A percentile compares a stretch with the other conserved stretches of the same genome.
Conservation (phyloP, 2,888 invertebrate species). For the Odontocolon sp. region DNA sequence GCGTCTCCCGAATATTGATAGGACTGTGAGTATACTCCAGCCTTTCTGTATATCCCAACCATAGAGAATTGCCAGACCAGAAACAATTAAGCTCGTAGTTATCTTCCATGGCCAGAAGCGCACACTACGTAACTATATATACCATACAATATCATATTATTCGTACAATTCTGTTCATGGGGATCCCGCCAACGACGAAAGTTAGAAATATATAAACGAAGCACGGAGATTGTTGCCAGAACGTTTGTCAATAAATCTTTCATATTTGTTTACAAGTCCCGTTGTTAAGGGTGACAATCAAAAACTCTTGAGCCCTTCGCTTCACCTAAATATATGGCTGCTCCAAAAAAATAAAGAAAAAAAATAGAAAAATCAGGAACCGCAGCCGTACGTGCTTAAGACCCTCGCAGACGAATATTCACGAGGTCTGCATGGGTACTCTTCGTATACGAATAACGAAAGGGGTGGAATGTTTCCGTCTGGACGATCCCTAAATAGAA, state of each 20-base stretch:
- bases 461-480: conserved; percentile 46
- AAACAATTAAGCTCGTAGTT: conserved; percentile 78
- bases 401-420: conserved; percentile 43
- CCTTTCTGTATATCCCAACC: conserved; percentile 31
- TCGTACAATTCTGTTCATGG: neutral
- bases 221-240: neutral
- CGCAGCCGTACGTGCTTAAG: conserved; percentile 46
- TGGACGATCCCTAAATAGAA: conserved; percentile 46
- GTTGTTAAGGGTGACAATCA: conserved; percentile 24
- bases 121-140: conserved; percentile 12
- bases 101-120: conserved; percentile 75
- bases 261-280: conserved; percentile 17
- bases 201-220: too few relatives aligned
- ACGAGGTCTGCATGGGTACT: conserved; percentile 19
- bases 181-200: too few relatives aligned
- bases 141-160: neutral
- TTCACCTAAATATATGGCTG: neutral
- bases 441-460: conserved; percentile 41
- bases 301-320: conserved; percentile 17
- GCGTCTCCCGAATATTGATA: conserved; percentile 39
- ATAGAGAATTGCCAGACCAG: conserved; percentile 77
- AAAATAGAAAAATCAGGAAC: conserved; percentile 23
- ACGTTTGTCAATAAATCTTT: neutral
- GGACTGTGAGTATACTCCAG: neutral
- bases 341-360: conserved; percentile 30